These are phyloP conservation scores for Aradophagus sp. DNA, from an alignment of 1,140 invertebrate genomes.

Conservation along the genomic window DNA sequence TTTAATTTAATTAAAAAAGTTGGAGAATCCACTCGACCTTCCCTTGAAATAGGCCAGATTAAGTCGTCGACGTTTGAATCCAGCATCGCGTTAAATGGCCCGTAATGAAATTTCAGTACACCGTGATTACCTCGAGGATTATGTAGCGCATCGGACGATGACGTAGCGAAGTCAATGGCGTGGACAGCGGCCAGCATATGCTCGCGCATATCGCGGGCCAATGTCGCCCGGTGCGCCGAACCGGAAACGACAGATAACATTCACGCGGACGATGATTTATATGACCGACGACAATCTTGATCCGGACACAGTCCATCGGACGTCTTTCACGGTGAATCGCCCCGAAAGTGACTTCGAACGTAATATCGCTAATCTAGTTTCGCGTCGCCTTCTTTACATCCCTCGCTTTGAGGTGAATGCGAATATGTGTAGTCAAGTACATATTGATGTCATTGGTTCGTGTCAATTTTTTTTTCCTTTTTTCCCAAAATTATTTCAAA, in stretches of 20 bases:
- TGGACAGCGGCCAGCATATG: conserved; percentile 76
- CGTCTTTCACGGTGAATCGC: conserved; percentile 43
- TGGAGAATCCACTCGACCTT: too few relatives aligned
- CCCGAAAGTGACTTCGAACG: conserved; percentile 46
- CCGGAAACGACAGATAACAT: conserved; percentile 74
- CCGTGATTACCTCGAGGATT: conserved; percentile 35
- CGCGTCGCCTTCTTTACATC: neutral
- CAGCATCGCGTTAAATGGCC: conserved; percentile 38
- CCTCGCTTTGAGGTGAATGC: neutral
- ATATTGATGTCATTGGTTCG: too few relatives aligned
- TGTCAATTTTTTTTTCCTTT: too few relatives aligned
- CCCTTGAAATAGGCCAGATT: too few relatives aligned
- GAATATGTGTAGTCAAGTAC: too few relatives aligned
- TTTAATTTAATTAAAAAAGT: too few relatives aligned
- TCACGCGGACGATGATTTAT: conserved; percentile 72
- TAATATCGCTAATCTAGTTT: conserved; percentile 39
- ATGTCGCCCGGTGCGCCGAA: conserved; percentile 67
- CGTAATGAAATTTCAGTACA: conserved; percentile 29
- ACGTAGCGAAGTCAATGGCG: conserved; percentile 72
- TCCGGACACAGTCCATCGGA: conserved; percentile 67
- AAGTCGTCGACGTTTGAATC: conserved; percentile 21
- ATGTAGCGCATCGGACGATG: conserved; percentile 55
- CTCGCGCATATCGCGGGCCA: conserved; percentile 60
- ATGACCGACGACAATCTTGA: conserved; percentile 68
- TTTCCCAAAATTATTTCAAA: too few relatives aligned